Base-by-base conservation (phyloP, 2,797 vertebrate species). In the Hoplostethus atlanticus region DNA sequence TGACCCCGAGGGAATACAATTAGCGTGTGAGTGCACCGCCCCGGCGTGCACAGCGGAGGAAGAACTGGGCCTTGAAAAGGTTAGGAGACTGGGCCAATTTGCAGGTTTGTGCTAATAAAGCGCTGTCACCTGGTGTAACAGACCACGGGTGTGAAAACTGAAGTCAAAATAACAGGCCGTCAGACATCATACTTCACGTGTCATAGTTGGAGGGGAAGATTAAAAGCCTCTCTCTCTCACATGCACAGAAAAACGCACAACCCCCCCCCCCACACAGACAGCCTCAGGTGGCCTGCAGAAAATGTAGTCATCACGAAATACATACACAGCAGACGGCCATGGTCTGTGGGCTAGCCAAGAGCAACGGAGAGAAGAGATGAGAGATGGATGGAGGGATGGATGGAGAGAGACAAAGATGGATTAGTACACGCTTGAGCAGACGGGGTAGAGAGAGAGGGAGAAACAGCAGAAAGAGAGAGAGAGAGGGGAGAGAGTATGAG, bases 1-100 rank as follows among this genome's bases (percentile, higher is more conserved):
- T 21, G 21, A 21, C 21, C 21, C 21, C 21, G 48, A 31, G 40
- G 17, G 25, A 58, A 30, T n/a, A n/a, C 56, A 80, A 83, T 84
- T 84, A 80, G 17, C 34, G 16, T 48, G 47, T 56, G 53, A 65
- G 65, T 48, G 40, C 10, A 7, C 60, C 76, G 83, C 83, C 86
- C 72, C n/a, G 86, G 71, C 74, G 65, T 48, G 40, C 10, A 53
- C 51, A 51, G 68, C n/a, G 52, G 44, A 21, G 42, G 28, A 52
- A 50, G 38, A 71, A 28, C 3, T 5, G n/a, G 72, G 31, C 51
- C 36, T 63, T 0, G 1, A 71, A 44, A 87, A 90, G 80, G 88
- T 86, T 65, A 89, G 36, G 58, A 70, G 74, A 87, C 83, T 44
- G 53, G 17, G 77, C 51, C 58, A 73, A 85, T 87, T 85, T 90